phyloP scores from a whole-genome alignment of 92 coral and sea anemone species.

The Galaxea fascicularis region DNA sequence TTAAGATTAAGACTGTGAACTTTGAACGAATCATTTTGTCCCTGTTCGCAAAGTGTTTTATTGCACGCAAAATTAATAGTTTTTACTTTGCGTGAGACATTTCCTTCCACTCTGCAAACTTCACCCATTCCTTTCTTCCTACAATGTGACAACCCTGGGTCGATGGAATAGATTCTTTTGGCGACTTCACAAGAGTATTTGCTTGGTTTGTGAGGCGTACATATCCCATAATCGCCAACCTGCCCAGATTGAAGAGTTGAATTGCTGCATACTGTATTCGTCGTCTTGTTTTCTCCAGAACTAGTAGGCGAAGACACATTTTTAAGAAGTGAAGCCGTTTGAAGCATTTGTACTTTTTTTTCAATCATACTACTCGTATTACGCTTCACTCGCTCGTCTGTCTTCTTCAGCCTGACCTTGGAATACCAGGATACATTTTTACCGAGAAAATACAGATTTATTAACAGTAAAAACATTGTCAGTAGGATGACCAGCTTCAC shows the following conservation, averaged over 20 bases:
- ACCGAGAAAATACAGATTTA: constrained; percentile 12
- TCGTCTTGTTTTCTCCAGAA: background rate
- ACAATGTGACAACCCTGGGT: constrained; percentile 40
- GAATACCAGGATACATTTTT: background rate
- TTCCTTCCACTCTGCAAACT: constrained; percentile 36
- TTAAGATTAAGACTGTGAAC: constrained; percentile 20
- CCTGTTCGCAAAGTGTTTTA: constrained; percentile 31
- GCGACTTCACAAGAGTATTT: constrained; percentile 38
- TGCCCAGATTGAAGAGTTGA: constrained; percentile 2
- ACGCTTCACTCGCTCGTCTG: background rate
- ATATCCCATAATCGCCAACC: constrained; percentile 38
- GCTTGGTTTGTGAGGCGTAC: constrained; percentile 63
- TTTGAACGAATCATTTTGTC: constrained; percentile 38
- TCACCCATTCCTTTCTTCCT: constrained; percentile 22
- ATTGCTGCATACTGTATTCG: background rate
- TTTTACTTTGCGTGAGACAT: background rate
- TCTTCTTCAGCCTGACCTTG: background rate
- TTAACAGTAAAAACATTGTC: background rate
- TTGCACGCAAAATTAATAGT: constrained; percentile 8
- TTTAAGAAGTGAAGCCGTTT: background rate
- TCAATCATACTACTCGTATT: background rate
- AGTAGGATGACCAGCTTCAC: background rate
- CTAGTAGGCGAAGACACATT: too few relatives aligned
- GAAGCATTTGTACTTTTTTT: background rate
- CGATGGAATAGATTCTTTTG: constrained; percentile 28